phyloP scores from a whole-genome alignment of 2,113 vertebrate genomes.

The Octodon degus region DNA sequence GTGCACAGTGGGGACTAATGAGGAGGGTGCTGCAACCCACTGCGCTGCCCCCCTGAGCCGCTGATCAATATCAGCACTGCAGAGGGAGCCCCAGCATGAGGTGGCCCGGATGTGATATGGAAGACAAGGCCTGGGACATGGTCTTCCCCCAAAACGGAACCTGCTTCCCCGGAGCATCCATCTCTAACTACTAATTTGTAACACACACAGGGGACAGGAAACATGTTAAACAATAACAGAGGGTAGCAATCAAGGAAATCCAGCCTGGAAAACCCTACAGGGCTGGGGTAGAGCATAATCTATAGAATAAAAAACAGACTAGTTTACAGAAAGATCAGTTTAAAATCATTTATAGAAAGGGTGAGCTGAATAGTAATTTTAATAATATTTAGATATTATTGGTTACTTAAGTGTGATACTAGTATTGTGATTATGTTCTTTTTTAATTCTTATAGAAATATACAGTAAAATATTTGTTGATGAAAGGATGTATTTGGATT shows the following conservation, averaged over 20 bases:
- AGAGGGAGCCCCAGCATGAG: neutral
- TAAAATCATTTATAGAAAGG: conserved; percentile 14
- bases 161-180: neutral
- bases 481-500: conserved; percentile 60
- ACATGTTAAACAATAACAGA: neutral
- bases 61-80: neutral
- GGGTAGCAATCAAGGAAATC: conserved; percentile 6
- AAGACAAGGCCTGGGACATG: neutral
- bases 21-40: neutral
- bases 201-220: neutral
- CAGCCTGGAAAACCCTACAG: neutral
- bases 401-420: neutral
- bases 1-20: neutral
- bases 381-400: conserved; percentile 37
- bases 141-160: neutral
- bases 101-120: neutral
- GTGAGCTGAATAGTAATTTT: neutral
- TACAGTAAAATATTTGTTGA: conserved; percentile 42
- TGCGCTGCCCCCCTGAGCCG: neutral
- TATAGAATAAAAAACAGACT: neutral
- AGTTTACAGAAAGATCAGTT: neutral
- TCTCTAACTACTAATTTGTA: neutral
- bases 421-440: neutral
- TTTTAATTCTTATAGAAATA: conserved; percentile 5
- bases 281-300: neutral